A percentile compares a stretch with the other conserved stretches of the same genome.
phyloP scores from a whole-genome alignment of 2,113 vertebrate genomes.

The Xyliphius kryptos region DNA sequence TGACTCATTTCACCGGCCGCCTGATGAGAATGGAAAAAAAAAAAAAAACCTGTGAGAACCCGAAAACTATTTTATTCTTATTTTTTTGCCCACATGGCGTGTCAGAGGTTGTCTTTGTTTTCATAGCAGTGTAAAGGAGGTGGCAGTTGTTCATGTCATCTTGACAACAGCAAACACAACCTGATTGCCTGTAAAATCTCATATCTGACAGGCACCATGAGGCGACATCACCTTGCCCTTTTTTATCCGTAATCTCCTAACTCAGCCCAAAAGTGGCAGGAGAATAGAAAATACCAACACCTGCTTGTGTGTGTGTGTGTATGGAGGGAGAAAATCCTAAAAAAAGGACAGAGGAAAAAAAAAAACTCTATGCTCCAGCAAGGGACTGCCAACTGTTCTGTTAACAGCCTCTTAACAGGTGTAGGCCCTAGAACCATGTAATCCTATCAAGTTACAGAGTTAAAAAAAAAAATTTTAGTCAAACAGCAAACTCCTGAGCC shows the following conservation, averaged over 20 bases:
- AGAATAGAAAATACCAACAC: no score
- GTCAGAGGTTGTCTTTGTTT: no score
- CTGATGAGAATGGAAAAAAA: slow-evolving; percentile 43
- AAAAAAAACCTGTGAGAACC: slow-evolving; percentile 23
- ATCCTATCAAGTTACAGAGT: slow-evolving; percentile 73
- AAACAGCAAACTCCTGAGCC: slow-evolving; percentile 63
- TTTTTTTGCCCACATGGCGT: slow-evolving; percentile 34
- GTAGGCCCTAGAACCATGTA: slow-evolving; percentile 68
- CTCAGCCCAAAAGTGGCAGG: no score
- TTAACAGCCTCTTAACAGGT: slow-evolving; percentile 76
- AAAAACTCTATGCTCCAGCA: slow-evolving; percentile 56
- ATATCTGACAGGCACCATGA: no score
- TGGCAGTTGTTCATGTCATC: slow-evolving; percentile 56
- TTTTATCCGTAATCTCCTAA: no score
- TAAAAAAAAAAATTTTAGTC: slow-evolving; percentile 56
- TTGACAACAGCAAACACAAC: slow-evolving; percentile 43
- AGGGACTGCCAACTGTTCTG: slow-evolving; percentile 68
- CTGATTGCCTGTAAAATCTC: slow-evolving; percentile 26
- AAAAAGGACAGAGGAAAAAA: slow-evolving; percentile 45
- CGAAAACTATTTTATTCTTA: not conserved
- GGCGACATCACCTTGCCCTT: no score
- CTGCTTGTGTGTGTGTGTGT: no score
- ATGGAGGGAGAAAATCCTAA: no score
- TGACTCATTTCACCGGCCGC: slow-evolving; percentile 43
- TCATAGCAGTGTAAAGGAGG: no score